Evolutionary conservation across 2,888 invertebrate species (phyloP).

Genomic region (Theodoxus fluviatilis): DNA sequence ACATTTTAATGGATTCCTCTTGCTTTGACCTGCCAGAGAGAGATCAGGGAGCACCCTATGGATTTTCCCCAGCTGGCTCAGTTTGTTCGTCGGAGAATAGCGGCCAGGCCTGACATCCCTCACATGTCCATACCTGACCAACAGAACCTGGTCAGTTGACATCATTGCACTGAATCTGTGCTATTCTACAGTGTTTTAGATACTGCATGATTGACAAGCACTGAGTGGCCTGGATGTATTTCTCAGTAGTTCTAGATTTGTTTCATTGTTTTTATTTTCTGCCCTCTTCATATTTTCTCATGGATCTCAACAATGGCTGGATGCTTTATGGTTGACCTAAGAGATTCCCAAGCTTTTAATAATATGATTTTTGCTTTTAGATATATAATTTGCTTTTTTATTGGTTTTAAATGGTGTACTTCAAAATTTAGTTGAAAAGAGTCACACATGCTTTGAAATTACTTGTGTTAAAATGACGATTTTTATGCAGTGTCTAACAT

Average conservation of each 20-base stretch:
- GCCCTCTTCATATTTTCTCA: not conserved
- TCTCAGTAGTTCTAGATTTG: not conserved
- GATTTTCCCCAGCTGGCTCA: conserved; percentile 51
- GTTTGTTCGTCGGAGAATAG: conserved; percentile 54
- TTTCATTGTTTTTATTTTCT: not conserved
- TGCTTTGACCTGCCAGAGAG: conserved; percentile 48
- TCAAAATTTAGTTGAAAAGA: no score
- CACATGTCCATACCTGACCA: conserved; percentile 60
- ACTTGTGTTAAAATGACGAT: no score
- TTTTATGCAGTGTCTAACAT: no score
- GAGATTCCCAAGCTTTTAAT: no score
- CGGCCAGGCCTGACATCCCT: conserved; percentile 50
- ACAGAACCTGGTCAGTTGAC: conserved; percentile 50
- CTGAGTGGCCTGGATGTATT: not conserved
- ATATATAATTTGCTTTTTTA: not conserved
- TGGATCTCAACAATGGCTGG: not conserved
- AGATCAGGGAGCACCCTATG: conserved; percentile 54
- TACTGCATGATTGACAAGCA: not conserved
- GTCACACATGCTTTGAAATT: no score
- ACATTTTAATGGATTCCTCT: not conserved
- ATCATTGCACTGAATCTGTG: conserved; percentile 35
- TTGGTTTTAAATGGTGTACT: no score
- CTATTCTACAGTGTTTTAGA: conserved; percentile 28
- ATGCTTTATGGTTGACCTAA: no score
- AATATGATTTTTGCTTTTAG: no score